A percentile compares a stretch with the other conserved stretches of the same genome.
phyloP scores from a whole-genome alignment of 2,113 vertebrate species.

The Mobula hypostoma region DNA sequence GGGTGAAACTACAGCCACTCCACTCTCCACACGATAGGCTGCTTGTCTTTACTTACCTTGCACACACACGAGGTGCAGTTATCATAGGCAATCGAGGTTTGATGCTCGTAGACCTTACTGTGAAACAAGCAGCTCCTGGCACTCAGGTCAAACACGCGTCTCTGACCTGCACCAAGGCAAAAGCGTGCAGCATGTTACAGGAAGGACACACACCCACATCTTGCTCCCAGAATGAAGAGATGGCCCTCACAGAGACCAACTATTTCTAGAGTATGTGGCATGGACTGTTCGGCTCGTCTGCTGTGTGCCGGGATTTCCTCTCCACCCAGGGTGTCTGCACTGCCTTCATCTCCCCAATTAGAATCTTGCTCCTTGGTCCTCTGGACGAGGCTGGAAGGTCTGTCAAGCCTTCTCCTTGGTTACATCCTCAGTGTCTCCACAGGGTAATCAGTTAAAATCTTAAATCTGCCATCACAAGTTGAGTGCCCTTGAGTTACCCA shows the following conservation, averaged over 20 bases:
- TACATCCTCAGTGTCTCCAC: too few species aligned
- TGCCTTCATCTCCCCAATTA: not conserved
- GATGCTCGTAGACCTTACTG: constrained; percentile 87
- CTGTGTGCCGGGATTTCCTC: not conserved
- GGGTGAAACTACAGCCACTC: too few species aligned
- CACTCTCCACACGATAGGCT: too few species aligned
- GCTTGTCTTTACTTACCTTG: constrained; percentile 56
- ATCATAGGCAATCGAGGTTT: constrained; percentile 73
- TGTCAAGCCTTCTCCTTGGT: too few species aligned
- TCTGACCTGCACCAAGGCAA: constrained; percentile 68
- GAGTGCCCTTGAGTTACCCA: not conserved
- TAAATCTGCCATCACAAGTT: too few species aligned
- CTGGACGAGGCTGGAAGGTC: too few species aligned
- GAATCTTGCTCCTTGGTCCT: too few species aligned
- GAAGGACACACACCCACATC: too few species aligned
- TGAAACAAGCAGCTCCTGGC: constrained; percentile 91
- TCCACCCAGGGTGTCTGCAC: not conserved
- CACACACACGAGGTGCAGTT: constrained; percentile 87
- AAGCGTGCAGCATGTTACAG: not conserved
- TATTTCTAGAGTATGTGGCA: not conserved
- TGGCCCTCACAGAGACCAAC: too few species aligned
- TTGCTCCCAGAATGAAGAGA: not conserved
- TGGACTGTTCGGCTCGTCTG: not conserved
- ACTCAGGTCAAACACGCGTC: constrained; percentile 92
- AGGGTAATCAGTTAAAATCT: not conserved